Percentiles rank a stretch among this genome's conserved stretches.
Evolutionary conservation across 2,797 vertebrate species (phyloP).

Genomic region (Jordanella pulchra): DNA sequence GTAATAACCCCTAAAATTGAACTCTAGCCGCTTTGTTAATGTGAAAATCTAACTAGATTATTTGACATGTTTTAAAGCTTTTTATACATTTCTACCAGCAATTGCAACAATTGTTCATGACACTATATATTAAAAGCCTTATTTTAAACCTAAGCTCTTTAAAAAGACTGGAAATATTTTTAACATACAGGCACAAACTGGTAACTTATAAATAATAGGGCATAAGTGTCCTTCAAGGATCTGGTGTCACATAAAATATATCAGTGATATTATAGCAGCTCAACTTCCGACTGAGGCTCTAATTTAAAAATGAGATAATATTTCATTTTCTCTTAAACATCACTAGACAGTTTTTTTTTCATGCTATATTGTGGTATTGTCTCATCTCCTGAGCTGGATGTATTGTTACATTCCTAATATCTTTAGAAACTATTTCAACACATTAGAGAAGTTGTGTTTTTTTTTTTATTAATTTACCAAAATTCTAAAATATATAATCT

Average conservation of each 20-base stretch:
- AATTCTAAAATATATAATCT: neutral
- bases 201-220: neutral
- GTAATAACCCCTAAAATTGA: too few species aligned
- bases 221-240: too few species aligned
- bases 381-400: neutral
- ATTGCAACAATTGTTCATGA: neutral
- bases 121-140: conserved; percentile 2
- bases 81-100: neutral
- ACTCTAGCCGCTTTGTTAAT: neutral
- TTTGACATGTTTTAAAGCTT: neutral
- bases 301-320: too few species aligned
- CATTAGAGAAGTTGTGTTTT: neutral
- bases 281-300: too few species aligned
- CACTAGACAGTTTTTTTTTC: too few species aligned
- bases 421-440: neutral
- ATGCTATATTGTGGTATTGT: neutral
- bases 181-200: conserved; percentile 11
- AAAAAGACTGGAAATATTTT: conserved; percentile 20
- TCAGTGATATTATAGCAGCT: too few species aligned
- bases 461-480: neutral
- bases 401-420: neutral
- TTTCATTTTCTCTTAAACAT: too few species aligned
- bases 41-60: neutral
- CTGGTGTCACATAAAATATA: too few species aligned
- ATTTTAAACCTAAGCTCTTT: conserved; percentile 8